Evolutionary conservation across 2,797 vertebrate genomes (phyloP), one percentile per base, ranked within the genome.

Genomic region (Enteromius viviparus): DNA sequence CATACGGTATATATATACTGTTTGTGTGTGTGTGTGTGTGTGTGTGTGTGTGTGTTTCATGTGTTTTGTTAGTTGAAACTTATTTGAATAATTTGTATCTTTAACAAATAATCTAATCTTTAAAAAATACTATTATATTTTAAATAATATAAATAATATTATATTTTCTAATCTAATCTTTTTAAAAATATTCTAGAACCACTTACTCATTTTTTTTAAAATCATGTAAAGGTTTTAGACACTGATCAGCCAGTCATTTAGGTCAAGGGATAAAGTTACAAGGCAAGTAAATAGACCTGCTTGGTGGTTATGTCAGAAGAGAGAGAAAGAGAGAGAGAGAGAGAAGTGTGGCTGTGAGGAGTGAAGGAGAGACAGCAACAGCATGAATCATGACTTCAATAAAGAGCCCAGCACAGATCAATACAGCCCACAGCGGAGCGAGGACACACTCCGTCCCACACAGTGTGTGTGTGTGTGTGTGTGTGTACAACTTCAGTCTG

Each of bases 361-460:
- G 77, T 84, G 81, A 84, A 85, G 58, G 85, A 85, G 93, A 93
- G 93, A 92, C 88, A 87, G 85, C 66, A 83, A 78, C 62, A 58
- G 84, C 82, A 85, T 87, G 86, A 89, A 88, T 88, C 86, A 87
- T 89, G 87, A 83, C 86, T 88, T 89, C 87, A 93, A 93, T 92
- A 93, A 93, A 92, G 92, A 93, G 92, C 92, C 92, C 92, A 93
- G 90, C 88, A n/a, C 62, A 71, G 87, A 89, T 89, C 87, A 87
- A 89, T 89, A 88, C 86, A 84, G 62, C 81, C 69, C 86, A 85
- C 84, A 85, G 74, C 62, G 37, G 79, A 84, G 84, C 62, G 76
- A 85, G 83, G 85, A 87, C 84, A 85, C 80, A 83, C 64, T 70
- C 75, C 37, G 12, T 83, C 80, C 84, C 85, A 85, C 86, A 71